These are phyloP conservation scores for Melanostoma mellinum DNA, from an alignment of 2,888 invertebrate species.

Conservation along the genomic window DNA sequence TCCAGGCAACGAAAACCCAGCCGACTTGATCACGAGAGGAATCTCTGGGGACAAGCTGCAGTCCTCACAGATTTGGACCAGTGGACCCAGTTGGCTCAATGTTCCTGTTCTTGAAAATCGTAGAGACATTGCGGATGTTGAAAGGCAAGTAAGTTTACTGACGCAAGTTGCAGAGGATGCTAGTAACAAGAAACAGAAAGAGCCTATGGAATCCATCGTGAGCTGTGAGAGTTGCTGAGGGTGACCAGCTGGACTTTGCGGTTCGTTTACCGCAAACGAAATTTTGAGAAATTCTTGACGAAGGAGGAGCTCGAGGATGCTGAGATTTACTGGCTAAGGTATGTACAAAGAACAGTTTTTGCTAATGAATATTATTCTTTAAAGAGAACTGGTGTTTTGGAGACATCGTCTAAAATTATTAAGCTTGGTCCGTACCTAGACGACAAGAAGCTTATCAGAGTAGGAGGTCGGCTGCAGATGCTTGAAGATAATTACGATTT, in stretches of 20 bases:
- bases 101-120: neutral
- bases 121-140: neutral
- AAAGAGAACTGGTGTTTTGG: conserved; percentile 26
- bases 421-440: conserved; percentile 17
- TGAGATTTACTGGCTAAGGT: conserved; percentile 25
- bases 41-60: conserved; percentile 26
- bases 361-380: conserved; percentile 40
- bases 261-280: conserved; percentile 20
- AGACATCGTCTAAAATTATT: conserved; percentile 23
- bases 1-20: conserved; percentile 37
- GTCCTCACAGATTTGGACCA: conserved; percentile 28
- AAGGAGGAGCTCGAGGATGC: conserved; percentile 20
- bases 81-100: conserved; percentile 32
- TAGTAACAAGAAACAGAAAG: conserved; percentile 1
- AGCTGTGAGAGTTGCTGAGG: conserved; percentile 9
- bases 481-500: conserved; percentile 24
- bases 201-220: conserved; percentile 14
- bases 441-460: conserved; percentile 12
- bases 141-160: conserved; percentile 13
- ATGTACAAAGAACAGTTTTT: conserved; percentile 26
- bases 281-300: conserved; percentile 20
- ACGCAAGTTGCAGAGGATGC: neutral
- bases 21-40: conserved; percentile 41
- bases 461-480: conserved; percentile 35
- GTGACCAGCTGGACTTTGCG: conserved; percentile 28